These are phyloP conservation scores for Amblyteles armatorius DNA, from an alignment of 2,888 invertebrate species.

Conservation along the genomic window DNA sequence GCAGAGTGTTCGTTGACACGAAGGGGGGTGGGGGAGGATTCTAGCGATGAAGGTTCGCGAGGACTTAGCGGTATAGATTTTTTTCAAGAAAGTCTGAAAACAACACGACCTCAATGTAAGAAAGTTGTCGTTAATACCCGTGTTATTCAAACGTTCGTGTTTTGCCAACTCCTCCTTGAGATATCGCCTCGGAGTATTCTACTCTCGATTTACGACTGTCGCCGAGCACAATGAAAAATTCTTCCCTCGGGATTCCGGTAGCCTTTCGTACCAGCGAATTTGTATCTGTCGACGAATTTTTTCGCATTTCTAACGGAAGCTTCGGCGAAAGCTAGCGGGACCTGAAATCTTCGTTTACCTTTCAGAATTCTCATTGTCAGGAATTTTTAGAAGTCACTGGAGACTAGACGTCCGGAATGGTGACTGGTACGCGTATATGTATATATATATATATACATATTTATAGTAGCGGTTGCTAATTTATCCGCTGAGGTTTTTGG, in stretches of 20 bases:
- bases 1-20: not conserved
- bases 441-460: not conserved
- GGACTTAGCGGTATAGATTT: constrained; percentile 30
- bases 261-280: constrained; percentile 26
- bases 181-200: constrained; percentile 31
- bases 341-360: not conserved
- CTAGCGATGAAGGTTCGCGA: not conserved
- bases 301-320: not conserved
- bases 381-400: not conserved
- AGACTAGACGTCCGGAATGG: not conserved
- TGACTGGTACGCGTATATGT: not conserved
- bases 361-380: not conserved
- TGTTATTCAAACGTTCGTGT: constrained; percentile 45
- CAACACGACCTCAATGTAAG: not conserved
- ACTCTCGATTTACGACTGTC: constrained; percentile 46
- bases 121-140: constrained; percentile 30
- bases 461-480: no score
- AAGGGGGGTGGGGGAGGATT: not conserved
- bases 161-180: constrained; percentile 34
- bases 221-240: constrained; percentile 22
- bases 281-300: constrained; percentile 21
- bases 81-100: constrained; percentile 16
- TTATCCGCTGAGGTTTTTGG: not conserved
- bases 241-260: not conserved
- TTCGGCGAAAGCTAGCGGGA: not conserved